Evolutionary conservation across 2,113 vertebrate species (phyloP).

Genomic region (Lontra canadensis): DNA sequence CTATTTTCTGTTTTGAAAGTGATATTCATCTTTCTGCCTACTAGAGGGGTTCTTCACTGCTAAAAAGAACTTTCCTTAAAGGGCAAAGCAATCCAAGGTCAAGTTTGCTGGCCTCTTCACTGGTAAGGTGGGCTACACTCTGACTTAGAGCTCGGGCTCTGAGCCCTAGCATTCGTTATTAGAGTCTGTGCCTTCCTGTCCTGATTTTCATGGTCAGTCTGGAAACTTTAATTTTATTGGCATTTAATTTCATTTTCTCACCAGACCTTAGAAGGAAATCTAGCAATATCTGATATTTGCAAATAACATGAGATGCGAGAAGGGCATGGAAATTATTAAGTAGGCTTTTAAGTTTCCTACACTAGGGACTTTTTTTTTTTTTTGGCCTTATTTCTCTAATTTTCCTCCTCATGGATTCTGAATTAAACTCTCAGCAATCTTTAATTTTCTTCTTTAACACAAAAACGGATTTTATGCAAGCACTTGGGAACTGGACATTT

Average conservation of each 20-base stretch:
- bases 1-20: slow-evolving; percentile 56
- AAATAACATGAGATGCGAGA: background rate
- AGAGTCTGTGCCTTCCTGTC: background rate
- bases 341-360: background rate
- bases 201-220: background rate
- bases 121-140: background rate
- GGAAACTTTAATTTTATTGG: background rate
- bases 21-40: slow-evolving; percentile 25
- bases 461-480: background rate
- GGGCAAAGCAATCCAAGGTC: background rate
- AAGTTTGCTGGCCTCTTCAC: background rate
- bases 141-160: background rate
- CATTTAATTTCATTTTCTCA: slow-evolving; percentile 23
- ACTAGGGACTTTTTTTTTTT: background rate
- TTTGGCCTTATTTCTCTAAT: background rate
- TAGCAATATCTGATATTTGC: background rate
- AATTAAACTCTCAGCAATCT: slow-evolving; percentile 37
- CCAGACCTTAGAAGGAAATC: background rate
- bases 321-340: background rate
- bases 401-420: slow-evolving; percentile 44
- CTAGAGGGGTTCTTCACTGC: background rate
- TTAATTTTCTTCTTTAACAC: background rate
- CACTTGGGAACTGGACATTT: background rate
- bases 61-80: slow-evolving; percentile 29
- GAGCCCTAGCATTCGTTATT: background rate